Evolutionary conservation across 2,113 vertebrate species (phyloP), one percentile per base, ranked within the genome.

Genomic region (Alethe diademata): DNA sequence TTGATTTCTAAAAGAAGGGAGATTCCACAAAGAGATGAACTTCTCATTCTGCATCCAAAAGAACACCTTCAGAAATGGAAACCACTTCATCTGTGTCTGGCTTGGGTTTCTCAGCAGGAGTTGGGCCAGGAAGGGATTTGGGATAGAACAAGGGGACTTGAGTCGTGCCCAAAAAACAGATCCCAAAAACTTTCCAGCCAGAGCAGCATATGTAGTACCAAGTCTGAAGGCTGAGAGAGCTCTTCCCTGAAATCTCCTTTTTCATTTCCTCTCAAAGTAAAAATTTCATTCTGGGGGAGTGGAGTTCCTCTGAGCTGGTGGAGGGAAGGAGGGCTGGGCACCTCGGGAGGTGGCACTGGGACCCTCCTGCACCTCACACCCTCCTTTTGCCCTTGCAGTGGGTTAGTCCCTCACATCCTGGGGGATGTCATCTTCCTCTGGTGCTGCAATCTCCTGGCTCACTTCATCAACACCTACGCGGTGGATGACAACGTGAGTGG

Each of bases 381-480:
- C 23, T 95, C n/a, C 84, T 74, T 78, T 97, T 97, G 94, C 88
- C 91, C 6, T 95, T 98, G 87, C 98, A 99, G 99, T 0, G 99
- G 99, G 78, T 97, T 99, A 73, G 72, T 99, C 45, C 99, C 99
- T 57, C 98, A 99, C 58, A 83, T 99, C 91, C 96, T 99, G 96
- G 99, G 99, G 69, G 98, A 99, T 53, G 97, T 99, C 95, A 97
- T 99, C 94, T 99, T 99, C 98, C 98, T 99, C 90, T 99, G 98
- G 99, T 98, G 98, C 92, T 99, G 98, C 96, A 99, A 99, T 97
- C 98, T 99, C 92, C 92, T 99, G 97, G 98, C 98, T 93, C 98
- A 99, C 94, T 98, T 99, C 91, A 99, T 99, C 95, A 99, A 99
- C 97, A 98, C 98, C 94, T 99, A 99, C 14, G 97, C 98, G 2